Evolutionary conservation across 2,888 invertebrate species (phyloP), one percentile per base, ranked within the genome.

Genomic region (Lasiommata megera): DNA sequence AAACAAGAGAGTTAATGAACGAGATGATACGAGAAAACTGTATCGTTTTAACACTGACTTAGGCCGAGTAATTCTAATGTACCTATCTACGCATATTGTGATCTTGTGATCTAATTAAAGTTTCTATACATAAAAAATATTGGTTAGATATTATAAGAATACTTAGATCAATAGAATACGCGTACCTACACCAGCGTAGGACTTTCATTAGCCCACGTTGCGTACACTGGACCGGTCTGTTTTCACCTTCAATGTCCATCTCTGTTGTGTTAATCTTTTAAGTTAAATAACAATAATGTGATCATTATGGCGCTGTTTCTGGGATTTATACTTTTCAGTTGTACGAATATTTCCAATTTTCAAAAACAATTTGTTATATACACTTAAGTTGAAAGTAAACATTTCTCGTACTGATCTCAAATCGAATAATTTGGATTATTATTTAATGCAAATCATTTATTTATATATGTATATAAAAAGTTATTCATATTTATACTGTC

Each of bases 201-300:
- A n/a, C n/a, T n/a, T n/a, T n/a, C n/a, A n/a, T 23, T 23, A 3
- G 23, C 23, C 3, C 5, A 23, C 23, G 5, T 23, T 3, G 2
- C 23, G 23, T 23, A 5, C 23, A 23, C 11, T 11, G 34, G 34
- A 34, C 34, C 34, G 11, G 11, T 34, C 34, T 34, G 34, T 9
- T 3, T 11, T 11, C 3, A 11, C 34, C 11, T 34, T 2, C 23
- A 23, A 16, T 51, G 37, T 53, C 23, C 52, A 48, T 56, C 23
- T 41, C 3, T 54, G 37, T 59, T 56, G 53, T 51, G 43, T 48
- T 51, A 50, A 48, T 48, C 54, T 53, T 71, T 56, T 28, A 54
- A 60, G 47, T 56, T 50, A 53, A n/a, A n/a, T 58, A 41, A 52
- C 2, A 37, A 37, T 37, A 37, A 37, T 50, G 9, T 37, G n/a